Percentiles rank a stretch among this genome's conserved stretches.
These are phyloP conservation scores for Zaprionus vittiger DNA, from an alignment of 1,140 invertebrate species.

Conservation along the genomic window DNA sequence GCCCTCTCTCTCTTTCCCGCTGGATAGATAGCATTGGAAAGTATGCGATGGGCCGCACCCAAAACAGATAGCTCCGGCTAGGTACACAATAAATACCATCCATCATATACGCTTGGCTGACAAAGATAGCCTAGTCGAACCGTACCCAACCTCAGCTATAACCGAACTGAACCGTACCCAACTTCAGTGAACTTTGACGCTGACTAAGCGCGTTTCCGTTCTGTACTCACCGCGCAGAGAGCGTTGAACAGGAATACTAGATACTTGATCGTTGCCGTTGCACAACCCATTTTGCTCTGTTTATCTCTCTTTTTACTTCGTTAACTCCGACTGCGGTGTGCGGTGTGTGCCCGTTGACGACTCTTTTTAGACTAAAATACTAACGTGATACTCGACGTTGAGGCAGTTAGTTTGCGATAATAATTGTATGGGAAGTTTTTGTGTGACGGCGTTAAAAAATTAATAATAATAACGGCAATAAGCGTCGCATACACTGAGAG, in stretches of 20 bases:
- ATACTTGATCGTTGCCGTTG: constrained; percentile 63
- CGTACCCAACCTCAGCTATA: background rate
- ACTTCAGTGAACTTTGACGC: constrained; percentile 31
- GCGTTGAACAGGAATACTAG: constrained; percentile 66
- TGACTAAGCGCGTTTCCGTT: constrained; percentile 23
- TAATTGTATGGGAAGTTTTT: constrained; percentile 51
- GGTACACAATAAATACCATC: background rate
- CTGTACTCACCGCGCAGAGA: constrained; percentile 67
- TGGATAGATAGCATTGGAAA: background rate
- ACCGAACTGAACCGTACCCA: background rate
- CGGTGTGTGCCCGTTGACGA: constrained; percentile 37
- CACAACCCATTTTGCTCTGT: constrained; percentile 62
- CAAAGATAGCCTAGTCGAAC: background rate
- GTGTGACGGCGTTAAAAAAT: constrained; percentile 21
- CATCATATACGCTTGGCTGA: constrained; percentile 36
- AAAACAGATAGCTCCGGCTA: background rate
- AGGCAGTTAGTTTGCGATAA: constrained; percentile 42
- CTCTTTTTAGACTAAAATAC: constrained; percentile 46
- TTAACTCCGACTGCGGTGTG: background rate
- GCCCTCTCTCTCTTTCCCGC: background rate
- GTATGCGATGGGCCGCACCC: constrained; percentile 23
- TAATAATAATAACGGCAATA: constrained; percentile 44
- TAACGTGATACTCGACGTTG: constrained; percentile 11
- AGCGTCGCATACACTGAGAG: constrained; percentile 30
- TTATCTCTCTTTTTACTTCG: constrained; percentile 4